These are phyloP conservation scores for Rhynchomys soricoides DNA, from an alignment of 2,113 vertebrate genomes.

Conservation along the genomic window DNA sequence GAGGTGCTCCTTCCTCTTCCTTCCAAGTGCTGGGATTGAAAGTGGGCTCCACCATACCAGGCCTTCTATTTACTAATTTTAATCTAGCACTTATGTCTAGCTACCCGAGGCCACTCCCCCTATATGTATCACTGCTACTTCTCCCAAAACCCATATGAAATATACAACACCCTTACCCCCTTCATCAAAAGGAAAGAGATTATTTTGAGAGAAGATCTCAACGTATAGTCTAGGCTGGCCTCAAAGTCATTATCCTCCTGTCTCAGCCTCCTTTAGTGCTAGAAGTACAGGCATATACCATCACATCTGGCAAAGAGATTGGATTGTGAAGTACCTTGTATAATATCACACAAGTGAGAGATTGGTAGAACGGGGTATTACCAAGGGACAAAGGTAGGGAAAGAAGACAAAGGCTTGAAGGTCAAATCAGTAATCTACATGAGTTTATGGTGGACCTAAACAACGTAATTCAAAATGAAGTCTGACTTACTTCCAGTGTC, in stretches of 20 bases:
- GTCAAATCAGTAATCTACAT: neutral
- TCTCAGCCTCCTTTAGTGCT: neutral
- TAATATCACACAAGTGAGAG: neutral
- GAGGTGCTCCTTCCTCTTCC: neutral
- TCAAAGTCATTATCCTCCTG: neutral
- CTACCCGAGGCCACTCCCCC: neutral
- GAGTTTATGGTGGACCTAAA: neutral
- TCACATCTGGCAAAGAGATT: neutral
- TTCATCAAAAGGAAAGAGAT: neutral
- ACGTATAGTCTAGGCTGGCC: neutral
- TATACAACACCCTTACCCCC: too few relatives aligned
- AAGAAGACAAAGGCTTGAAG: neutral
- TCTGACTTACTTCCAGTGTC: neutral
- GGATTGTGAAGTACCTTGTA: neutral
- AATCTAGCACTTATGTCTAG: conserved; percentile 28
- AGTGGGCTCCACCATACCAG: neutral
- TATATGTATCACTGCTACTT: neutral
- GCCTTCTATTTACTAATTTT: neutral
- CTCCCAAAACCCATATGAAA: neutral
- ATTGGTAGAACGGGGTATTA: neutral
- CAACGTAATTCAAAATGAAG: neutral
- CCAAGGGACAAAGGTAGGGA: neutral
- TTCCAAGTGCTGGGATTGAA: neutral
- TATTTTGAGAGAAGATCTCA: neutral
- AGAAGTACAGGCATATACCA: neutral